Percentiles rank a stretch among this genome's conserved stretches.
Evolutionary conservation across 1,140 invertebrate species (phyloP).

Genomic region (Sycophaga agraensis): DNA sequence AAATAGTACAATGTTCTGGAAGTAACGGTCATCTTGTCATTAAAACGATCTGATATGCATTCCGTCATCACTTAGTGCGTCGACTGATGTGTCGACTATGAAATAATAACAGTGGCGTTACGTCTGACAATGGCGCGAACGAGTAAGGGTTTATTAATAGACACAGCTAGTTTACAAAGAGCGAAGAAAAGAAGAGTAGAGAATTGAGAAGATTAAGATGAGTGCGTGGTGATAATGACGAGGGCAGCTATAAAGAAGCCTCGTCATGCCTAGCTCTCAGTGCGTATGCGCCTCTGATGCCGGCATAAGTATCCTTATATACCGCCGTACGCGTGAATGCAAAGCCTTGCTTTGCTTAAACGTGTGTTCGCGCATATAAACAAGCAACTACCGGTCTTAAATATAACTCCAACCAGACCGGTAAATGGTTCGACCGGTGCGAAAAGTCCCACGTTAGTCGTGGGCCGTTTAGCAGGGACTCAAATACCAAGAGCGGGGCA

Average conservation of each 20-base stretch:
- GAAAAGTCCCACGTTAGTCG: slow-evolving; percentile 26
- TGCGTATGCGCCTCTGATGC: background rate
- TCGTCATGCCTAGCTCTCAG: background rate
- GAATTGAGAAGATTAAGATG: no score
- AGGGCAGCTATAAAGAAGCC: background rate
- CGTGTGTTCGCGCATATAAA: slow-evolving; percentile 40
- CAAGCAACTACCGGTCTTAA: slow-evolving; percentile 45
- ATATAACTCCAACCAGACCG: slow-evolving; percentile 33
- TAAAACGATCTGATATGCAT: no score
- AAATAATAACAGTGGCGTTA: no score
- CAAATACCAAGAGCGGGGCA: background rate
- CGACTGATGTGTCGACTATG: no score
- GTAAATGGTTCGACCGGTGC: slow-evolving; percentile 23
- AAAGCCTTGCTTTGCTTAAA: slow-evolving; percentile 36
- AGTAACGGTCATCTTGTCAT: no score
- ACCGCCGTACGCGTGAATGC: slow-evolving; percentile 19
- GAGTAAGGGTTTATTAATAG: no score
- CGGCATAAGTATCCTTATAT: slow-evolving; percentile 2
- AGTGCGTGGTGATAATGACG: background rate
- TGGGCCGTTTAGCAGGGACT: slow-evolving; percentile 3
- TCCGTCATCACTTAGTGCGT: no score
- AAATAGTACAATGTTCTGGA: no score
- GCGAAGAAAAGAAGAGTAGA: no score
- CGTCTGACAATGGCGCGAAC: no score
- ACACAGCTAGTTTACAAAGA: no score